A percentile compares a stretch with the other conserved stretches of the same genome.
Conservation (phyloP, 2,797 vertebrate species). For the Peromyscus aztecus region DNA sequence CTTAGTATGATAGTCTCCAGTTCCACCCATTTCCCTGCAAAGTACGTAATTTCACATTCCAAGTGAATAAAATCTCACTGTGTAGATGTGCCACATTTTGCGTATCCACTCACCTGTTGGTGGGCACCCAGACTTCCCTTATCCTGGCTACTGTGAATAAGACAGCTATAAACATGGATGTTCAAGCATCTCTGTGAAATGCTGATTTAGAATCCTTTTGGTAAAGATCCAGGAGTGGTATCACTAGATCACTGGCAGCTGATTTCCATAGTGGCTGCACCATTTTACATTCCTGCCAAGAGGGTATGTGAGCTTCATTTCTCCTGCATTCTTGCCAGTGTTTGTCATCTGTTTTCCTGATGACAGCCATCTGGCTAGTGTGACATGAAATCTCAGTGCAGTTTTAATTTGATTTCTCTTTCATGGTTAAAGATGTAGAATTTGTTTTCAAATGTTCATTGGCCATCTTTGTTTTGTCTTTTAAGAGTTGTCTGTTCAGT, state of each 20-base stretch:
- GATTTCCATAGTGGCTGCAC: background rate
- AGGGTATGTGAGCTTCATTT: background rate
- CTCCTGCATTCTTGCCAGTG: background rate
- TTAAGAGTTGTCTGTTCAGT: background rate
- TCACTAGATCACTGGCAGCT: too few species aligned
- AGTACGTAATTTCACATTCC: background rate
- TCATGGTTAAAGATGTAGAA: background rate
- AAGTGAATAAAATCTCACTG: background rate
- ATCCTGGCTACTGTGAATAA: background rate
- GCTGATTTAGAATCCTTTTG: background rate
- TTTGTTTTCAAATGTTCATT: background rate
- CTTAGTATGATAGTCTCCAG: background rate
- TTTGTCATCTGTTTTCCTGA: background rate
- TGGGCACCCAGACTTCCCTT: background rate
- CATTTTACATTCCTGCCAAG: background rate
- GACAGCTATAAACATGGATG: background rate
- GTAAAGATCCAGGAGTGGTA: background rate
- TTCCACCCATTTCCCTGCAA: background rate
- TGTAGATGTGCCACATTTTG: background rate
- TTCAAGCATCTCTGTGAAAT: background rate
- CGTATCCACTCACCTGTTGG: background rate
- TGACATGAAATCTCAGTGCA: background rate
- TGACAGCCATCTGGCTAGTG: background rate
- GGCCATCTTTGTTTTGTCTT: background rate
- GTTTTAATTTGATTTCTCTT: background rate